These are phyloP conservation scores for Aplysina aerophoba DNA, from an alignment of 37 sponge, comb jelly and placozoan species.

Conservation along the genomic window DNA sequence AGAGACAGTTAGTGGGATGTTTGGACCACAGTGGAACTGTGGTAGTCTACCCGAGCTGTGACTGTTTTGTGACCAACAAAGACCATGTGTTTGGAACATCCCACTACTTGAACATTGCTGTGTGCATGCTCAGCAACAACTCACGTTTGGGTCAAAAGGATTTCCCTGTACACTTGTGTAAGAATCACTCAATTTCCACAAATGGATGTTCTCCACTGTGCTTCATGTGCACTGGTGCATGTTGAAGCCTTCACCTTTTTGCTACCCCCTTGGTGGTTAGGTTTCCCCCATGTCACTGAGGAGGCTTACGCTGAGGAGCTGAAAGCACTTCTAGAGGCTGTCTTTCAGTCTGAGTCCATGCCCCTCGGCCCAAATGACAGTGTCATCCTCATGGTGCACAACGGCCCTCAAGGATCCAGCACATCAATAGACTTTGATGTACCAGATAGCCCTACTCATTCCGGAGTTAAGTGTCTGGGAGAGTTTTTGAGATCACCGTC, in stretches of 20 bases:
- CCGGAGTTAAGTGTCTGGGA: constrained; percentile 4
- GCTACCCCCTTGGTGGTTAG: neutral
- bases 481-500: neutral
- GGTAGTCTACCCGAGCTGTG: too few relatives aligned
- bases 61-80: too few relatives aligned
- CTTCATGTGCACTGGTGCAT: too few relatives aligned
- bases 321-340: constrained; percentile 44
- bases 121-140: too few relatives aligned
- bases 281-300: constrained; percentile 68
- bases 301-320: constrained; percentile 59
- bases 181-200: too few relatives aligned
- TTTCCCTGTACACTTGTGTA: too few relatives aligned
- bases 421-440: constrained; percentile 14
- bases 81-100: too few relatives aligned
- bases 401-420: constrained; percentile 73
- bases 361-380: constrained; percentile 41
- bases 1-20: too few relatives aligned
- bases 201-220: too few relatives aligned
- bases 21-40: too few relatives aligned
- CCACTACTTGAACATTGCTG: too few relatives aligned
- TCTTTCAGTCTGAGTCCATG: constrained; percentile 21
- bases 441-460: neutral
- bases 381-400: constrained; percentile 87
- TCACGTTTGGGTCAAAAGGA: too few relatives aligned
- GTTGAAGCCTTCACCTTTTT: neutral